phyloP scores from a whole-genome alignment of 2,113 vertebrate species.

The Toxotes jaculatrix region DNA sequence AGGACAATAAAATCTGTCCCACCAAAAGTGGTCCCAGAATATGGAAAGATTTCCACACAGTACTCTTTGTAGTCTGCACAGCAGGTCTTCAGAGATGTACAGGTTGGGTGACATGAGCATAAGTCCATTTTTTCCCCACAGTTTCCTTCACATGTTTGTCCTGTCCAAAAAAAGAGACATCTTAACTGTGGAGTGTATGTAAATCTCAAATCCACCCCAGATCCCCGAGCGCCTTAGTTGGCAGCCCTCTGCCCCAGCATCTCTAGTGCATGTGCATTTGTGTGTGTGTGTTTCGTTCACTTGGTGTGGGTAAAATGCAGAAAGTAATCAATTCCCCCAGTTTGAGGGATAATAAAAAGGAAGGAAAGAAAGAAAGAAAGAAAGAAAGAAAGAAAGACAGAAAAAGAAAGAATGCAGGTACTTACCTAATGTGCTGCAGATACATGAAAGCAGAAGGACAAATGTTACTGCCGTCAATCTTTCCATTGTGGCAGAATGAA shows the following conservation, averaged over 20 bases:
- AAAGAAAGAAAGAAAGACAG: too few relatives aligned
- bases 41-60: slow-evolving; percentile 87
- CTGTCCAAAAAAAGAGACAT: slow-evolving; percentile 38
- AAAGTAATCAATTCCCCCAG: too few relatives aligned
- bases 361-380: too few relatives aligned
- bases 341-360: too few relatives aligned
- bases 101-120: slow-evolving; percentile 91
- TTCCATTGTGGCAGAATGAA: slow-evolving; percentile 41
- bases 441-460: slow-evolving; percentile 55
- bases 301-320: too few relatives aligned
- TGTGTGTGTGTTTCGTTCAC: too few relatives aligned
- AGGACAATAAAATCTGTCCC: slow-evolving; percentile 89
- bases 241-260: too few relatives aligned
- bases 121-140: slow-evolving; percentile 80
- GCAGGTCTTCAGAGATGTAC: slow-evolving; percentile 85
- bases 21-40: slow-evolving; percentile 91
- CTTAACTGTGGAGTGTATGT: background rate
- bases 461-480: slow-evolving; percentile 2
- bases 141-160: slow-evolving; percentile 82
- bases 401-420: background rate
- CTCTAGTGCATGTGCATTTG: too few relatives aligned
- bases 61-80: slow-evolving; percentile 86
- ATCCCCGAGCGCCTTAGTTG: too few relatives aligned
- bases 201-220: too few relatives aligned
- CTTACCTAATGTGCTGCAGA: slow-evolving; percentile 61